phyloP scores from a whole-genome alignment of 2,113 vertebrate species.

The Galemys pyrenaicus region DNA sequence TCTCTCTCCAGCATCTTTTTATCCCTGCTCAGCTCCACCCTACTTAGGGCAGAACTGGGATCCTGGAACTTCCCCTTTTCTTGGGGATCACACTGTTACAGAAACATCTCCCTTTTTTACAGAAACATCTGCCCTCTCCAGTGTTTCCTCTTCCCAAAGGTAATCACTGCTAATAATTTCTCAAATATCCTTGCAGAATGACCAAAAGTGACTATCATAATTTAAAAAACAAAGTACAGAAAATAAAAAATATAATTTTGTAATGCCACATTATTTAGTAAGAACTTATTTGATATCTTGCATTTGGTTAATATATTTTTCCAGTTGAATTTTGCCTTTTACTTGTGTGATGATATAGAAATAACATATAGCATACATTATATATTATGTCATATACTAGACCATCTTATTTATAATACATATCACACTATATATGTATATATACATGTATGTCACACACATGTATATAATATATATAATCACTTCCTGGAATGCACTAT shows the following conservation, averaged over 20 bases:
- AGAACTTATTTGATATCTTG: not conserved
- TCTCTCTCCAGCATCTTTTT: too few relatives aligned
- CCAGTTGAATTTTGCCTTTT: slow-evolving; percentile 10
- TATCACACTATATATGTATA: not conserved
- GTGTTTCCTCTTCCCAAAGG: not conserved
- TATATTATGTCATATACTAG: not conserved
- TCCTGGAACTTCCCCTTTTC: too few relatives aligned
- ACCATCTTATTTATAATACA: not conserved
- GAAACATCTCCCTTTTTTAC: too few relatives aligned
- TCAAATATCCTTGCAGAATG: not conserved
- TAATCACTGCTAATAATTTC: not conserved
- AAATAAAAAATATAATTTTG: not conserved
- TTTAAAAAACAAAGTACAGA: not conserved
- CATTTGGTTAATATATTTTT: not conserved
- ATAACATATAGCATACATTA: not conserved
- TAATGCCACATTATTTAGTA: not conserved
- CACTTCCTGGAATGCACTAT: too few relatives aligned
- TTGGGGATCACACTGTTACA: too few relatives aligned
- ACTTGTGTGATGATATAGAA: not conserved
- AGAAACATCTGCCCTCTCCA: too few relatives aligned
- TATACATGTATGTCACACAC: not conserved
- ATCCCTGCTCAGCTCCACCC: too few relatives aligned
- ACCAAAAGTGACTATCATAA: not conserved
- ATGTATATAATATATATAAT: not conserved
- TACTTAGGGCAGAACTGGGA: too few relatives aligned